Base-by-base conservation (phyloP, 2,888 invertebrate species). In the Uropetala carovei region DNA sequence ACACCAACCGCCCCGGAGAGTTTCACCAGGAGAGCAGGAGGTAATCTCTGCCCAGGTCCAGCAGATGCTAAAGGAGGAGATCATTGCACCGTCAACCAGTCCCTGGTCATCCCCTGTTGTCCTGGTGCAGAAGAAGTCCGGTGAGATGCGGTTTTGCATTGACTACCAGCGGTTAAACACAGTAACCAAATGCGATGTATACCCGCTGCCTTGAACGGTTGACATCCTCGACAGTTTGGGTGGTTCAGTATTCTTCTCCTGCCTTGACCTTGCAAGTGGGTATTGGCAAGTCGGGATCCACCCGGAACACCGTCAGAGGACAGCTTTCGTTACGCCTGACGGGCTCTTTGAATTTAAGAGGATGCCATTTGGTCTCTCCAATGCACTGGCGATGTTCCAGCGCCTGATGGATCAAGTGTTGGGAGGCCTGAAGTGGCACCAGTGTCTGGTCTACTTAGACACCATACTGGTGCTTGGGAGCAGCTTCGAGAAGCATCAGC, bases 121-220 rank as follows among this genome's bases (percentile, higher is more conserved):
- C 43, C 43, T 43, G 3, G 5, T 43, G 43, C 43, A 5, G 43
- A 43, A 43, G 43, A 43, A 3, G 43, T 43, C 43, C 1, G 43
- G 43, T 43, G 43, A 43, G 43, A 43, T 43, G 43, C 43, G 5
- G 43, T 43, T n/a, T n/a, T n/a, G n/a, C n/a, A n/a, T n/a, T n/a
- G n/a, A n/a, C n/a, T n/a, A n/a, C n/a, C n/a, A n/a, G n/a, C 94
- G 0, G 93, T 93, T 0, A 93, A 93, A n/a, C n/a, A n/a, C n/a
- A n/a, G n/a, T n/a, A n/a, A n/a, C n/a, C n/a, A n/a, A n/a, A n/a
- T n/a, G n/a, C 0, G 94, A 94, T 92, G 91, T 93, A 0, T 94
- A 94, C 92, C 94, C 94, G 0, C 85, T 94, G 16, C 94, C 94
- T 0, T 93, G 94, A 86, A 93, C 94, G 16, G 92, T 93, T 14